These are phyloP conservation scores for Chunga burmeisteri DNA, from an alignment of 2,113 vertebrate species.

Conservation along the genomic window DNA sequence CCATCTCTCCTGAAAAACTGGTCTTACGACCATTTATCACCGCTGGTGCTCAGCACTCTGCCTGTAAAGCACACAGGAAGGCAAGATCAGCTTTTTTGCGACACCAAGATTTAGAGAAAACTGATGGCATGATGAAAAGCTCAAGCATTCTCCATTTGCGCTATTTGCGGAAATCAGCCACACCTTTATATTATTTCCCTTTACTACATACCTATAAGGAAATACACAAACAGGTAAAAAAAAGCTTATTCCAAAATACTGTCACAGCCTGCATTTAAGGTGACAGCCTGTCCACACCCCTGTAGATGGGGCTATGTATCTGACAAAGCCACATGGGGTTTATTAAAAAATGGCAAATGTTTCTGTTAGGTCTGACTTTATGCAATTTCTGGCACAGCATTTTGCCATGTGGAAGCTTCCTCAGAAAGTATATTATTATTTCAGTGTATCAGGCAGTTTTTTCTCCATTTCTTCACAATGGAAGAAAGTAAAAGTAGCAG, in stretches of 20 bases:
- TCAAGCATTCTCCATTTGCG: not conserved
- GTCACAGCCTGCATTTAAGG: not conserved
- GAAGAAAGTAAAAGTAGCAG: not conserved
- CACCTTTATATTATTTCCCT: not conserved
- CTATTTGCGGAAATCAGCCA: not conserved
- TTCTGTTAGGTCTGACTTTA: not conserved
- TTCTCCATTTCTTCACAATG: not conserved
- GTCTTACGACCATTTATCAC: not conserved
- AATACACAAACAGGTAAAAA: not conserved
- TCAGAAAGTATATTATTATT: not conserved
- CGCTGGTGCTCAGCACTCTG: not conserved
- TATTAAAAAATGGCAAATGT: not conserved
- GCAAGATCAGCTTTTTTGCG: not conserved
- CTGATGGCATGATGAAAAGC: accelerated
- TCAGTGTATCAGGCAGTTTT: not conserved
- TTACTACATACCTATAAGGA: not conserved
- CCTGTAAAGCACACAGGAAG: not conserved
- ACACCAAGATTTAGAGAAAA: not conserved
- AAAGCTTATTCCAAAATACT: not conserved
- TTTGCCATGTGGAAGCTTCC: not conserved
- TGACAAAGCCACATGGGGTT: not conserved
- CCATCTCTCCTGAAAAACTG: not conserved
- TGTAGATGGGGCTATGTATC: not conserved
- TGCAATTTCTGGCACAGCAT: not conserved
- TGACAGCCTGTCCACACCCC: not conserved